Conservation (phyloP, 2,797 vertebrate species). For the Platyrinchus mystaceus region DNA sequence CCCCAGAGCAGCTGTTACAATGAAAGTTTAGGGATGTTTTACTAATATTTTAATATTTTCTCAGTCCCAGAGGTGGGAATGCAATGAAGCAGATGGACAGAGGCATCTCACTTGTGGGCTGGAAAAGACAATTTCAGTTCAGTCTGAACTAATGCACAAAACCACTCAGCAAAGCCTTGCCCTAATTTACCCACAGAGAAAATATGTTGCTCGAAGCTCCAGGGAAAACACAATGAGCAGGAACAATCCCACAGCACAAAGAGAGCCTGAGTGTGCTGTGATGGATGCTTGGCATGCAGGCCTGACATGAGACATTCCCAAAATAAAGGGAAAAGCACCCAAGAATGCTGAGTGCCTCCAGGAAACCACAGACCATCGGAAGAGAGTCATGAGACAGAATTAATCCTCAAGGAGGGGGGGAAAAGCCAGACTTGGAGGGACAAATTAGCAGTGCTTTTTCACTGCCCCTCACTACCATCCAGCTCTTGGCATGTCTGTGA, state of each 20-base stretch:
- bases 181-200: not conserved
- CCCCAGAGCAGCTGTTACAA: not conserved
- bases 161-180: not conserved
- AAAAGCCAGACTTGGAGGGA: not conserved
- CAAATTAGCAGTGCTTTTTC: not conserved
- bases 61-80: not conserved
- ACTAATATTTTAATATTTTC: not conserved
- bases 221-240: slow-evolving; percentile 17
- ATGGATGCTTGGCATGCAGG: slow-evolving; percentile 25
- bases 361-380: not conserved
- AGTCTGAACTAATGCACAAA: not conserved
- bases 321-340: not conserved
- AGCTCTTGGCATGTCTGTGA: not conserved
- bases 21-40: not conserved
- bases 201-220: slow-evolving; percentile 6
- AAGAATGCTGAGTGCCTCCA: slow-evolving; percentile 21
- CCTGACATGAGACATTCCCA: not conserved
- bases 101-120: not conserved
- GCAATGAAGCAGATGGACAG: not conserved
- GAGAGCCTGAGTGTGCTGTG: not conserved
- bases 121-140: not conserved
- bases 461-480: not conserved
- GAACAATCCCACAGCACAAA: slow-evolving; percentile 5
- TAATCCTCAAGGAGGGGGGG: not conserved
- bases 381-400: not conserved